phyloP scores from a whole-genome alignment of 2,888 invertebrate species.

The Elegia similella region DNA sequence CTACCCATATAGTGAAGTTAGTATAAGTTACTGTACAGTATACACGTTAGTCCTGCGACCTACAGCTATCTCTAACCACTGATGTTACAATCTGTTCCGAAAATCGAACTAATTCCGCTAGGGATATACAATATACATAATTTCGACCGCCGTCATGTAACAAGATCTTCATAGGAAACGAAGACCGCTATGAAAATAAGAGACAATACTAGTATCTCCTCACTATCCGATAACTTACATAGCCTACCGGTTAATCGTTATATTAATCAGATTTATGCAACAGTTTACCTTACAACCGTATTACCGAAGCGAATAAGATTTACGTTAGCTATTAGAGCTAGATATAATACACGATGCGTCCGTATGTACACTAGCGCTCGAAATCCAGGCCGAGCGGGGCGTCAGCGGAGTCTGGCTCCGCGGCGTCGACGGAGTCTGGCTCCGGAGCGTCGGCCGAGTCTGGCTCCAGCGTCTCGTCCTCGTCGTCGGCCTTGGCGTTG shows the following conservation, averaged over 20 bases:
- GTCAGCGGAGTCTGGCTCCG: conserved; percentile 22
- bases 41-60: conserved; percentile 64
- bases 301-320: conserved; percentile 70
- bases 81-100: conserved; percentile 40
- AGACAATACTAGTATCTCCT: conserved; percentile 53
- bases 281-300: conserved; percentile 72
- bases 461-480: conserved; percentile 24
- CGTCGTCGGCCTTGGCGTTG: conserved; percentile 24
- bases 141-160: conserved; percentile 31
- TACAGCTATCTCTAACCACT: conserved; percentile 66
- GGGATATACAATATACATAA: conserved; percentile 39
- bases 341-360: conserved; percentile 47
- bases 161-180: conserved; percentile 40
- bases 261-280: conserved; percentile 78
- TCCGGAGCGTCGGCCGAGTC: conserved; percentile 21
- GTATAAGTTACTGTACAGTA: conserved; percentile 76
- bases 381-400: conserved; percentile 27
- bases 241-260: conserved; percentile 67
- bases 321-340: conserved; percentile 55
- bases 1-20: conserved; percentile 79
- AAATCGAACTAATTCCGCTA: conserved; percentile 46
- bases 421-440: conserved; percentile 25
- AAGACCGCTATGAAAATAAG: conserved; percentile 45
- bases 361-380: conserved; percentile 26
- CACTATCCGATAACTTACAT: conserved; percentile 66